Percentiles rank a stretch among this genome's conserved stretches.
These are phyloP conservation scores for Stomatorhinus ivindoensis DNA, from an alignment of 2,113 vertebrate genomes.

Conservation along the genomic window DNA sequence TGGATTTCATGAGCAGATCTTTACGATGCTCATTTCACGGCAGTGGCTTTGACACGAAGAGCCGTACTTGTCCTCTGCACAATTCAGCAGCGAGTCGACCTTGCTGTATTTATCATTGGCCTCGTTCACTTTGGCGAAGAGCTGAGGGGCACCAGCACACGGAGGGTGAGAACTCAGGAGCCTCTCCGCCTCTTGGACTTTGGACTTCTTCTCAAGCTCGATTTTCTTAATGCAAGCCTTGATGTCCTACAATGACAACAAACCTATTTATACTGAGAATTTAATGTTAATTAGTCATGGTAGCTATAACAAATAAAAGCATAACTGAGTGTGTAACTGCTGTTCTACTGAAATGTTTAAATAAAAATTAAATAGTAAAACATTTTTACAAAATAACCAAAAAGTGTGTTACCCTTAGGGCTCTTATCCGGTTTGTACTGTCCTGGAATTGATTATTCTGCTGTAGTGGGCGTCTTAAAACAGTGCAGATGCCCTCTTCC, in stretches of 20 bases:
- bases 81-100: constrained; percentile 71
- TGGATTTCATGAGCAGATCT: neutral
- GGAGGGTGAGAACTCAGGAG: constrained; percentile 68
- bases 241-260: constrained; percentile 64
- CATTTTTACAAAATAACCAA: neutral
- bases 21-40: neutral
- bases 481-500: constrained; percentile 77
- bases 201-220: constrained; percentile 66
- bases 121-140: constrained; percentile 70
- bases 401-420: constrained; percentile 65
- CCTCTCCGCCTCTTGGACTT: constrained; percentile 66
- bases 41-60: neutral
- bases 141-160: constrained; percentile 64
- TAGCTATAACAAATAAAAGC: neutral
- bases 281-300: neutral
- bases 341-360: neutral
- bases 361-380: neutral
- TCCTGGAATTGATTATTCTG: constrained; percentile 80
- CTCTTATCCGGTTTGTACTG: constrained; percentile 75
- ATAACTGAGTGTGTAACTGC: neutral
- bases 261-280: neutral
- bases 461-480: constrained; percentile 80
- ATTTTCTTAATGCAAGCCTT: constrained; percentile 64
- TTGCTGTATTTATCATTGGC: constrained; percentile 69
- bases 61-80: constrained; percentile 81